phyloP scores from a whole-genome alignment of 1,140 invertebrate species.

The Melanaphis sacchari region DNA sequence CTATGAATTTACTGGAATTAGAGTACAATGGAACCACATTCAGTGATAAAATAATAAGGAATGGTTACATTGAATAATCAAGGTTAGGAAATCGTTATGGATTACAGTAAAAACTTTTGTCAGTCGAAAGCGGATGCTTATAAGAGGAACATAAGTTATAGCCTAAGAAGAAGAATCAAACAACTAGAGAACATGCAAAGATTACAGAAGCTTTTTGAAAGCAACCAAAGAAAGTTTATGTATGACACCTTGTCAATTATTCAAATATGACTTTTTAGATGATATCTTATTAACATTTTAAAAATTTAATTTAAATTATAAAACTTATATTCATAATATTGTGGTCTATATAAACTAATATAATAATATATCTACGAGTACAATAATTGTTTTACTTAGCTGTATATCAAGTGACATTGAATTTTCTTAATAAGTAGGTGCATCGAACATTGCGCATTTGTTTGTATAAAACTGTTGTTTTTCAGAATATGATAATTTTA shows the following conservation, averaged over 20 bases:
- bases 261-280: not conserved
- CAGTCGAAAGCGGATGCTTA: not conserved
- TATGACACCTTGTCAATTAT: not conserved
- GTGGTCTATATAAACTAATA: not conserved
- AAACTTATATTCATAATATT: not conserved
- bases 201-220: not conserved
- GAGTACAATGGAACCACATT: not conserved
- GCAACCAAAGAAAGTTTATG: not conserved
- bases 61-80: not conserved
- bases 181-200: not conserved
- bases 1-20: not conserved
- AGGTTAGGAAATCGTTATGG: not conserved
- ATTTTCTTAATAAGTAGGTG: not conserved
- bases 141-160: not conserved
- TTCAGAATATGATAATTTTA: not conserved
- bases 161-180: not conserved
- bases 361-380: not conserved
- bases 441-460: not conserved
- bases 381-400: not conserved
- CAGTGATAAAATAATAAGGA: not conserved
- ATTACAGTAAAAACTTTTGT: not conserved
- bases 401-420: not conserved
- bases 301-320: not conserved
- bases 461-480: not conserved
- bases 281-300: not conserved